phyloP scores from a whole-genome alignment of 2,888 invertebrate genomes.

The Thecophora atra region DNA sequence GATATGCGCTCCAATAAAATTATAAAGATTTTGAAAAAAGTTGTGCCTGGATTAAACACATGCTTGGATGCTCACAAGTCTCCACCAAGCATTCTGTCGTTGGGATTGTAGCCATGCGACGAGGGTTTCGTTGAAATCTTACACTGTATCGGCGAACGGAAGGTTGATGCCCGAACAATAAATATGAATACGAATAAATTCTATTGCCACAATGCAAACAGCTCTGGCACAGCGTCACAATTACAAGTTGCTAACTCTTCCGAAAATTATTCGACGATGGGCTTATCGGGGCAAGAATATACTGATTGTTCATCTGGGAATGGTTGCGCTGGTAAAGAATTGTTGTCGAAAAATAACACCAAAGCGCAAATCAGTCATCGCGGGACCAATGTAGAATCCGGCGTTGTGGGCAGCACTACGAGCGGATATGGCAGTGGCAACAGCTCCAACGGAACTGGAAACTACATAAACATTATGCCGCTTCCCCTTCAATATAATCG shows the following conservation, averaged over 20 bases:
- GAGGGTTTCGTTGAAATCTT: conserved; percentile 19
- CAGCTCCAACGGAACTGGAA: conserved; percentile 50
- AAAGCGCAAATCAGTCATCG: conserved; percentile 47
- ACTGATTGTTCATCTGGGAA: conserved; percentile 47
- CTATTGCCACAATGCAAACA: conserved; percentile 56
- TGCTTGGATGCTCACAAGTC: not conserved
- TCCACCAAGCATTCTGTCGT: conserved; percentile 18
- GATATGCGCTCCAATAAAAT: no score
- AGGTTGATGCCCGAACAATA: not conserved
- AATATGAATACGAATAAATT: conserved; percentile 62
- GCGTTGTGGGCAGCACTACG: conserved; percentile 43
- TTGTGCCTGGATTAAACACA: no score
- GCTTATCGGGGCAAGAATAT: conserved; percentile 47
- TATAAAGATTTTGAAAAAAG: no score
- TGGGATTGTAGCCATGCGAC: not conserved
- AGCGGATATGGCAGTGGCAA: conserved; percentile 49
- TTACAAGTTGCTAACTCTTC: conserved; percentile 53
- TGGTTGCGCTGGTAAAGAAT: conserved; percentile 47
- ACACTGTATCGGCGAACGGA: not conserved
- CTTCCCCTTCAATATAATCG: conserved; percentile 65
- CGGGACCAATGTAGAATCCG: conserved; percentile 43
- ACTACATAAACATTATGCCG: conserved; percentile 65
- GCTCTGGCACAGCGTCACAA: conserved; percentile 49
- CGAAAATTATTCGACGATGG: conserved; percentile 50
- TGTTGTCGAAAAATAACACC: conserved; percentile 45